phyloP scores from a whole-genome alignment of 2,113 vertebrate species.

The Atlantisia rogersi region DNA sequence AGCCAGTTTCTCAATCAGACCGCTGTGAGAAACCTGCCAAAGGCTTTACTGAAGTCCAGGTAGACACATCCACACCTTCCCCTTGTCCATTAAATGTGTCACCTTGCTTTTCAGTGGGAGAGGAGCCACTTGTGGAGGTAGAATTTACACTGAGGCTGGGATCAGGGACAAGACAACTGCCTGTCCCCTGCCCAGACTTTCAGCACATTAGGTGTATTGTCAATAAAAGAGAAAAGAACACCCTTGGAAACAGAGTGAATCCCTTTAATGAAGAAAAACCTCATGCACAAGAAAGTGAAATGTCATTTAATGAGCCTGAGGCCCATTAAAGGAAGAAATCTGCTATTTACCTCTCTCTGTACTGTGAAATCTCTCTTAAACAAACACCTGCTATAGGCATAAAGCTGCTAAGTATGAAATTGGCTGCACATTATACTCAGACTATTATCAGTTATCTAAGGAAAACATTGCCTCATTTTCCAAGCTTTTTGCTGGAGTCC shows the following conservation, averaged over 20 bases:
- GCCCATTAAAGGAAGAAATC: conserved; percentile 36
- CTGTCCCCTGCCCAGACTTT: background rate
- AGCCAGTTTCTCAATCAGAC: no score
- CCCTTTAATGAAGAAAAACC: conserved; percentile 23
- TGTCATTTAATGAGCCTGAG: conserved; percentile 27
- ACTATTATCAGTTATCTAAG: conserved; percentile 47
- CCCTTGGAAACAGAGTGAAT: conserved; percentile 2
- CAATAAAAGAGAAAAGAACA: background rate
- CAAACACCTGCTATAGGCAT: conserved; percentile 48
- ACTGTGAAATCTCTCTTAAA: conserved; percentile 44
- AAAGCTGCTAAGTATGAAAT: conserved; percentile 38
- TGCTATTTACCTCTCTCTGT: conserved; percentile 36
- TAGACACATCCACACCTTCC: no score
- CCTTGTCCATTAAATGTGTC: background rate
- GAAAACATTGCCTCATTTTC: conserved; percentile 42
- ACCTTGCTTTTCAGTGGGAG: background rate
- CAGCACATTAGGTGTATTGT: background rate
- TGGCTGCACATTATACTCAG: conserved; percentile 49
- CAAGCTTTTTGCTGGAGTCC: background rate
- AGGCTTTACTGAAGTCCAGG: no score
- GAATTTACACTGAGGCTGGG: background rate
- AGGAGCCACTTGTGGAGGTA: background rate
- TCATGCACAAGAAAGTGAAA: background rate
- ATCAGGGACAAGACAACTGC: background rate
- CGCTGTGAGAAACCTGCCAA: no score